Conservation (phyloP, 2,113 vertebrate species). For the Atlantisia rogersi region DNA sequence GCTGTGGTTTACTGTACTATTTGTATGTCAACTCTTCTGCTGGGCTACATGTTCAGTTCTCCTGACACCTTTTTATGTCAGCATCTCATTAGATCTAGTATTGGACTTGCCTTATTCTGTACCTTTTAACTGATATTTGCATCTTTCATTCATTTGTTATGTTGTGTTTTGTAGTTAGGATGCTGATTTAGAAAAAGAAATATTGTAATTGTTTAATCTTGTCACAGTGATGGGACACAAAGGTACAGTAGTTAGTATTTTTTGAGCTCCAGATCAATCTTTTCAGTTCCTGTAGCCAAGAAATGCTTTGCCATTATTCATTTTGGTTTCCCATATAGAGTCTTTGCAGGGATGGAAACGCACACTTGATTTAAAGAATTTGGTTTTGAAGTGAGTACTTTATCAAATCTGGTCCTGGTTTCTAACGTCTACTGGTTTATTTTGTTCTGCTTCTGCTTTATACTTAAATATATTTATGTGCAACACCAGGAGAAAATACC, state of each 20-base stretch:
- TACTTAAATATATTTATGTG: background rate
- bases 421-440: background rate
- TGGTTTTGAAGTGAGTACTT: background rate
- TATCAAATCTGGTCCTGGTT: background rate
- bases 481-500: background rate
- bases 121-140: background rate
- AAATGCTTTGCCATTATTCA: background rate
- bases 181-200: background rate
- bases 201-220: background rate
- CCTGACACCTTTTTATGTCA: background rate
- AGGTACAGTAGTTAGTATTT: background rate
- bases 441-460: background rate
- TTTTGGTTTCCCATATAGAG: background rate
- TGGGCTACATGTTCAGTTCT: rapidly evolving
- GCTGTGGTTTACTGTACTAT: background rate
- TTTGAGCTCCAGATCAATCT: background rate
- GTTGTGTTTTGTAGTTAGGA: background rate
- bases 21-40: background rate
- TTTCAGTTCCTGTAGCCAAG: background rate
- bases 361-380: background rate
- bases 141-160: background rate
- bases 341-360: background rate
- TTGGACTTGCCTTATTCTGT: background rate
- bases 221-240: background rate
- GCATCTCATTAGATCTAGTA: background rate